Conservation (phyloP, 1,140 invertebrate genomes). For the Drosophila seguyi region DNA sequence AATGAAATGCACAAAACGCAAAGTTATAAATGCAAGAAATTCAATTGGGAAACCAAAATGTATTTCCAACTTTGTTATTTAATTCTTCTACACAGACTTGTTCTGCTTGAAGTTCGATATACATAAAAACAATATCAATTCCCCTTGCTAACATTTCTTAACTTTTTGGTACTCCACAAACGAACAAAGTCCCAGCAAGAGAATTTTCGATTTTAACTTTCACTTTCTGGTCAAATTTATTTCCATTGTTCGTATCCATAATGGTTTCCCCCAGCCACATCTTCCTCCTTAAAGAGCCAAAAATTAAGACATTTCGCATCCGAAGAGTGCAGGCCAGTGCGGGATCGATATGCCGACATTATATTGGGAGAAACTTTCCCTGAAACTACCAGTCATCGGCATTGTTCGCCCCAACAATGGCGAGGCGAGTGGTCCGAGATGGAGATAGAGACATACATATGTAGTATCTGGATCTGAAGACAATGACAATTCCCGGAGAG, state of each 20-base stretch:
- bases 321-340: background rate
- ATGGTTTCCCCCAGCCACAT: background rate
- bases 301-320: conserved; percentile 8
- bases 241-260: conserved; percentile 2
- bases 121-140: conserved; percentile 4
- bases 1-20: background rate
- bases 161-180: conserved; percentile 2
- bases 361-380: conserved; percentile 15
- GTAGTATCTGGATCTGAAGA: conserved; percentile 43
- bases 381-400: conserved; percentile 25
- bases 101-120: background rate
- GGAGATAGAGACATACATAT: conserved; percentile 40
- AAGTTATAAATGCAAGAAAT: background rate
- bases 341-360: conserved; percentile 27
- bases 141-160: background rate
- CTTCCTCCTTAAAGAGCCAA: background rate
- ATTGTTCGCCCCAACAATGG: conserved; percentile 39
- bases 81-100: background rate
- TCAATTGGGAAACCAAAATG: background rate
- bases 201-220: conserved; percentile 9
- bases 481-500: conserved; percentile 53
- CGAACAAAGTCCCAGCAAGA: background rate
- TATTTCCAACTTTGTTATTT: background rate
- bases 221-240: background rate
- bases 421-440: conserved; percentile 4